Base-by-base conservation (phyloP, 2,113 vertebrate species). In the Solenodon paradoxus region DNA sequence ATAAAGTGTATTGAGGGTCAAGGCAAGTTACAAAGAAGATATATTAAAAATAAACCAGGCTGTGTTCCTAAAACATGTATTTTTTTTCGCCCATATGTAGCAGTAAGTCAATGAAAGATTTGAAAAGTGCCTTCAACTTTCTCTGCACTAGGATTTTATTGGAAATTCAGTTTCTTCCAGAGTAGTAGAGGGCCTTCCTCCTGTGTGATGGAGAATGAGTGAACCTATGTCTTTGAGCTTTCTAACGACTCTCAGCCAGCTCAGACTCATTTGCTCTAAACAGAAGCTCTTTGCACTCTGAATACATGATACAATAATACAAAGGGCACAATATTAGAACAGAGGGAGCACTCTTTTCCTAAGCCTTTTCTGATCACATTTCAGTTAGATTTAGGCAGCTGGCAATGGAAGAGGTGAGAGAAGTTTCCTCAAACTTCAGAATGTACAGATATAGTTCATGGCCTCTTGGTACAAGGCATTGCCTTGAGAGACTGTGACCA, bases 341-440 rank as follows among this genome's bases (percentile, higher is more conserved):
- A 97, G 96, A 96, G 15, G 84, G 69, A n/a, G 47, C 35, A 90
- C 19, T 61, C 28, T 93, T 96, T 95, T 92, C 69, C 77, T 96
- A 45, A 5, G n/a, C 13, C 16, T 79, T 45, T 94, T 96, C 92
- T 83, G 77, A 85, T 94, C 53, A n/a, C 55, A 93, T 96, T 97
- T 96, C 68, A 85, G 49, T 80, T 79, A 95, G 94, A 82, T 40
- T 87, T 78, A 57, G 82, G 77, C 96, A 96, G 2, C 32, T 96
- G 59, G 57, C 63, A 83, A 64, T 95, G 82, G 94, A 89, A 61
- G 90, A 85, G 57, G 35, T 90, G 88, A 74, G 17, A 88, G 63
- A 96, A 89, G 24, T 89, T 97, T 91, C 75, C 16, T 79, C 64
- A 89, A 59, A 95, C 89, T 94, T 97, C 82, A 92, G 51, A 91